Base-by-base conservation (phyloP, 2,888 invertebrate species). In the Lasioglossum leucozonium region DNA sequence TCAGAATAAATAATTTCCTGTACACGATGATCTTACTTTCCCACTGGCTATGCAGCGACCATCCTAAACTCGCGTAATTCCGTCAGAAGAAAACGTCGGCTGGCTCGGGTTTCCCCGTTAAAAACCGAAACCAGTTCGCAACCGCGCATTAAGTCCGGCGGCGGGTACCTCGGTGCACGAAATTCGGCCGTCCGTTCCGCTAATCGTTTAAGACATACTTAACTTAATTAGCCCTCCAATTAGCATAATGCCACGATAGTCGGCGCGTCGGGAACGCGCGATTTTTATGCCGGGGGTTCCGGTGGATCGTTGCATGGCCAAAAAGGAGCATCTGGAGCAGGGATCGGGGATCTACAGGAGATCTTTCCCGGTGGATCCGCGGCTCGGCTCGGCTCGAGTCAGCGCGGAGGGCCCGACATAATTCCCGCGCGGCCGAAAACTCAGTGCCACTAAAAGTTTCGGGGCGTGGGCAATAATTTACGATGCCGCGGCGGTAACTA, bases 401-500 rank as follows among this genome's bases (percentile, higher is more conserved):
- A n/a, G n/a, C n/a, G n/a, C n/a, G n/a, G n/a, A n/a, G 51, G 85
- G 37, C 34, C 77, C 51, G 44, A 51, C 42, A 77, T 78, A 82
- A 78, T 78, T 81, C 74, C 71, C 51, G 69, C 67, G 72, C 51
- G 51, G 81, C 79, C 88, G 85, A 87, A 88, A 89, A 77, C 58
- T 47, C 55, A 90, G 89, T 91, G 91, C 92, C 91, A 93, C 91
- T 93, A 93, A 94, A 94, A 94, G 89, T 93, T 93, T 91, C 87
- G 91, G 93, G 93, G 93, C 93, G 93, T 93, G 93, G 92, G 92
- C 89, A 92, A 92, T 94, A 94, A 94, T 94, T 94, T 94, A 94
- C 93, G 94, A 93, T 93, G 91, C 93, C 94, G 91, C 89, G 51
- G 51, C 91, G 91, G 93, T 94, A 94, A 94, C 94, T 93, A 93